Percentiles rank a stretch among this genome's conserved stretches.
Conservation (phyloP, 2,888 invertebrate species). For the Drosophila putrida region DNA sequence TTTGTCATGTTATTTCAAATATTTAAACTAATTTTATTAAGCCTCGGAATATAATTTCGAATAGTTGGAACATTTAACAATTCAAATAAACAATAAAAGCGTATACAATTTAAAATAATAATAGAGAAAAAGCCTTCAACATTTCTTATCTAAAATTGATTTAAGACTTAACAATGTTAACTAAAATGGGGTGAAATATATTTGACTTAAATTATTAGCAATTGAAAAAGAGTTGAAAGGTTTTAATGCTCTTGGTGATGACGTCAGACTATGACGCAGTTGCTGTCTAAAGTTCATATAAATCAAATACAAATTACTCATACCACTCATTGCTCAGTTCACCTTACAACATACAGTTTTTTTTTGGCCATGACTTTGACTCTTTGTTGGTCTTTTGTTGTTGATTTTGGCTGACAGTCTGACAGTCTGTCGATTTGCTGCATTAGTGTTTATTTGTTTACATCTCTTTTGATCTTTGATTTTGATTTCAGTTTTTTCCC, state of each 20-base stretch:
- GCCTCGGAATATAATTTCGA: too few relatives aligned
- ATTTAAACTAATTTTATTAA: too few relatives aligned
- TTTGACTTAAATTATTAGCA: too few relatives aligned
- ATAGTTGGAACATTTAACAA: too few relatives aligned
- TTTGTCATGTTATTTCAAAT: not conserved
- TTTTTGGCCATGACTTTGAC: conserved; percentile 39
- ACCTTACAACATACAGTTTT: conserved; percentile 2
- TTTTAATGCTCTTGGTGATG: not conserved
- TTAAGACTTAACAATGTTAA: too few relatives aligned
- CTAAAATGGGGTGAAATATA: too few relatives aligned
- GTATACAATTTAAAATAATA: too few relatives aligned
- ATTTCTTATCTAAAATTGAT: too few relatives aligned
- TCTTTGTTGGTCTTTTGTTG: conserved; percentile 13
- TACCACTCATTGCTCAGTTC: conserved; percentile 10
- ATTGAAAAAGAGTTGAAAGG: not conserved
- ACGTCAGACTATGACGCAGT: conserved; percentile 7
- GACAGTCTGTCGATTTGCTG: conserved; percentile 5
- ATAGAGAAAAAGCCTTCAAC: too few relatives aligned
- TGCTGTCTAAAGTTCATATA: conserved; percentile 5
- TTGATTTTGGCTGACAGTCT: conserved; percentile 17
- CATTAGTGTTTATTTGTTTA: conserved; percentile 56
- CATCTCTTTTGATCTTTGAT: conserved; percentile 50
- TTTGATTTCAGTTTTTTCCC: conserved; percentile 31
- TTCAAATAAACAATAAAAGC: too few relatives aligned
- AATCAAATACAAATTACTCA: conserved; percentile 21